phyloP scores from a whole-genome alignment of 2,888 invertebrate genomes.

The Brachyopa scutellaris region DNA sequence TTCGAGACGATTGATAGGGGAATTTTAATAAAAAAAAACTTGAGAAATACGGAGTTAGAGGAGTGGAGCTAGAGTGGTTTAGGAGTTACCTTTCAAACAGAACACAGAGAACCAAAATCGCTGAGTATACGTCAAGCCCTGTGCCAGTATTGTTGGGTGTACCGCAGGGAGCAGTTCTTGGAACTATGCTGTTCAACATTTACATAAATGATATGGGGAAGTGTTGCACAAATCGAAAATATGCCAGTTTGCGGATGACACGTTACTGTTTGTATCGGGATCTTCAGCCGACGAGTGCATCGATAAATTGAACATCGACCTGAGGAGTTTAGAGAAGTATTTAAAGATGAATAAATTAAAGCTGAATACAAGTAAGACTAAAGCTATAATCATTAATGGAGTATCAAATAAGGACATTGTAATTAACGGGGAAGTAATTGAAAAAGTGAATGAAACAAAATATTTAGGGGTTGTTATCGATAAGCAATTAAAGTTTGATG shows the following conservation, averaged over 20 bases:
- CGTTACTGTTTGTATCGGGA: constrained; percentile 21
- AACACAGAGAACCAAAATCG: constrained; percentile 18
- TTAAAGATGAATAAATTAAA: constrained; percentile 20
- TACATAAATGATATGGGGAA: constrained; percentile 29
- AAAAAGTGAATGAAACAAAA: constrained; percentile 23
- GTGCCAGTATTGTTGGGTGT: constrained; percentile 22
- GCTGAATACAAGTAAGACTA: constrained; percentile 21
- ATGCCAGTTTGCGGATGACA: constrained; percentile 28
- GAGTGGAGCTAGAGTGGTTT: constrained; percentile 9
- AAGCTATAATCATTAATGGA: neutral
- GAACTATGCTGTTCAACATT: constrained; percentile 12
- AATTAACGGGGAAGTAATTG: neutral
- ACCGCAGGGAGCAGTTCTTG: constrained; percentile 40
- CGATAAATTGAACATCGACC: neutral
- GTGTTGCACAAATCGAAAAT: constrained; percentile 1
- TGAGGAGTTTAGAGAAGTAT: neutral
- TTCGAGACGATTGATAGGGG: constrained; percentile 23
- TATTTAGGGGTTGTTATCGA: neutral
- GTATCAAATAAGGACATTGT: neutral
- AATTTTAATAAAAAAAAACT: constrained; percentile 15
- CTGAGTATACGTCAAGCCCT: neutral
- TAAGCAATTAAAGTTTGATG: neutral
- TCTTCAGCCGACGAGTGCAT: constrained; percentile 31
- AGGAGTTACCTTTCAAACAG: constrained; percentile 9
- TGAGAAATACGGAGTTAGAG: neutral